Conservation (phyloP, 2,113 vertebrate species). For the Callipepla californica region DNA sequence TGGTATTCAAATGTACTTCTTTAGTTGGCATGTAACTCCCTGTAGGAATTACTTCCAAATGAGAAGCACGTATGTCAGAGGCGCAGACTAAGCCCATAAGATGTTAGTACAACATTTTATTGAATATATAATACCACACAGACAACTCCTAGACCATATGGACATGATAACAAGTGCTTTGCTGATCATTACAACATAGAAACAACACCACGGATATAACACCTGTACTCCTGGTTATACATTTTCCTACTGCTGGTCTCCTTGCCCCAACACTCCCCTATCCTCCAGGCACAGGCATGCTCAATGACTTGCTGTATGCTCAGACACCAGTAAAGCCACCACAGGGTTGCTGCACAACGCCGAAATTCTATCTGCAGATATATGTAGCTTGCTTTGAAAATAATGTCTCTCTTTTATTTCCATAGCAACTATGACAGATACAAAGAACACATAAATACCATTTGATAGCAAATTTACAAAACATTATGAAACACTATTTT, state of each 20-base stretch:
- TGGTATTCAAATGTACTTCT: slow-evolving; percentile 56
- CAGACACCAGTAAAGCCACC: not conserved
- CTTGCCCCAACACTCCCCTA: not conserved
- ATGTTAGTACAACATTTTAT: slow-evolving; percentile 47
- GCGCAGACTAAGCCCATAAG: slow-evolving; percentile 44
- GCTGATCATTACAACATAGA: slow-evolving; percentile 70
- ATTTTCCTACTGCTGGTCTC: not conserved
- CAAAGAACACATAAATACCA: not conserved
- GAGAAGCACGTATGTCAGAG: slow-evolving; percentile 43
- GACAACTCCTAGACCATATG: slow-evolving; percentile 32
- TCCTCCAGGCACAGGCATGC: not conserved
- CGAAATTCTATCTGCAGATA: not conserved
- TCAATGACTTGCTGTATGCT: not conserved
- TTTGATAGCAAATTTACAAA: not conserved
- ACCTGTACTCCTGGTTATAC: slow-evolving; percentile 18
- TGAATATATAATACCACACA: not conserved
- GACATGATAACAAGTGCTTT: slow-evolving; percentile 59
- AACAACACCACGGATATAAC: slow-evolving; percentile 22
- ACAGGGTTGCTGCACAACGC: not conserved
- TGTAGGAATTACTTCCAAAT: slow-evolving; percentile 36
- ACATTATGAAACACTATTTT: not conserved
- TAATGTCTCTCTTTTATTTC: not conserved
- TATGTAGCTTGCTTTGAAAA: not conserved
- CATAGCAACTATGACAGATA: not conserved
- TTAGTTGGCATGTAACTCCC: not conserved